Base-by-base conservation (phyloP, 2,888 invertebrate species). In the Andricus quercusramuli region DNA sequence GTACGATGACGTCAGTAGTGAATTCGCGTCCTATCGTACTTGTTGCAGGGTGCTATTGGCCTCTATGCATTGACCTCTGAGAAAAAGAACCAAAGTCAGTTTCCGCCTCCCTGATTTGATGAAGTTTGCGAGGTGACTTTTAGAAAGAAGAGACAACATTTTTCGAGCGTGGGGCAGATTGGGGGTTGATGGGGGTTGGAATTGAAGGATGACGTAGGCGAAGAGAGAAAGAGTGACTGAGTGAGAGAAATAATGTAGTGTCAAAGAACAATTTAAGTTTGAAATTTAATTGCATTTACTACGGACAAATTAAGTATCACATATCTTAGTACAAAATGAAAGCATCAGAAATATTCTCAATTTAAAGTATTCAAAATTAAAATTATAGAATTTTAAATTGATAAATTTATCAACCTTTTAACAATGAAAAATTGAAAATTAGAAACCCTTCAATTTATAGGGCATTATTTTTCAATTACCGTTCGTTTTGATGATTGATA, bases 11-110 rank as follows among this genome's bases (percentile, higher is more conserved):
- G 88, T 88, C 87, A 88, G 81, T 65, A 81, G 83, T 77, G 84
- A 84, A 84, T 88, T 74, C 56, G 74, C 74, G 56, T 83, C 82
- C 84, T 84, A 84, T 82, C 87, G 85, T 89, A 90, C 90, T 90
- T 90, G 90, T 90, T 90, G 90, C 90, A 85, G 89, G 83, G 85
- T 82, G 84, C 79, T 74, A 74, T 74, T 74, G 70, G 70, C 67
- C 81, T 86, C 82, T 85, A 82, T 80, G 80, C 78, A 79, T 81
- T 80, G 79, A 70, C 37, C 68, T 56, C 37, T 74, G 32, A 15
- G 59, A 78, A 78, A 78, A 64, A 51, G 22, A 78, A 17, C 22
- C 51, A 37, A 17, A 78, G 51, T 66, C 66, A 44, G 15, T 51
- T 47, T 78, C 62, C 41, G 17, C 4, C 17, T 67, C n/a, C 9